These are phyloP conservation scores for Metellina segmentata DNA, from an alignment of 2,888 invertebrate genomes.

Conservation along the genomic window DNA sequence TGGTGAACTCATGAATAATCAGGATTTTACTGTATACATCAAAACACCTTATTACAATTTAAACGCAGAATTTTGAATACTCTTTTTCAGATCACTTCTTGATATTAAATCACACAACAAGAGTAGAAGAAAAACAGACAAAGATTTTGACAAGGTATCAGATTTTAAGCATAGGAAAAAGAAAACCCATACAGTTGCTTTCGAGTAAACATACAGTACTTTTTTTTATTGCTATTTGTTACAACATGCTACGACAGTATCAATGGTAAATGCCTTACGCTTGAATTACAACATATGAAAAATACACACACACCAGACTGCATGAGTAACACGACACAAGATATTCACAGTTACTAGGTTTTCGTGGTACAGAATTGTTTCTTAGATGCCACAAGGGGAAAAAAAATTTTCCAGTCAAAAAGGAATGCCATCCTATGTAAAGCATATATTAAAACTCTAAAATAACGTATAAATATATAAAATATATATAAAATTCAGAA, in stretches of 20 bases:
- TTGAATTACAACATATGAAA: constrained; percentile 65
- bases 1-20: neutral
- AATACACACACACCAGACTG: constrained; percentile 67
- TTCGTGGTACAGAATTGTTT: constrained; percentile 38
- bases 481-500: constrained; percentile 66
- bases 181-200: constrained; percentile 14
- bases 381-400: constrained; percentile 61
- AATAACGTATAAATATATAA: constrained; percentile 67
- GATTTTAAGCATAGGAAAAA: constrained; percentile 13
- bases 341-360: constrained; percentile 59
- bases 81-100: neutral
- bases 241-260: constrained; percentile 58
- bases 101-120: neutral
- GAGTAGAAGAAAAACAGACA: neutral
- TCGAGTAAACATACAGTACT: constrained; percentile 31
- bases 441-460: constrained; percentile 70
- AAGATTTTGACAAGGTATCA: neutral
- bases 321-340: constrained; percentile 67
- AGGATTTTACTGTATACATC: neutral
- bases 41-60: neutral
- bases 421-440: constrained; percentile 72
- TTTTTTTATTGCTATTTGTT: constrained; percentile 70
- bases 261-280: constrained; percentile 42
- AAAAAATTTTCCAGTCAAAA: constrained; percentile 30
- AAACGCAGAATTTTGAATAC: neutral